Evolutionary conservation across 2,888 invertebrate species (phyloP), one percentile per base, ranked within the genome.

Genomic region (Eilema sororculum): DNA sequence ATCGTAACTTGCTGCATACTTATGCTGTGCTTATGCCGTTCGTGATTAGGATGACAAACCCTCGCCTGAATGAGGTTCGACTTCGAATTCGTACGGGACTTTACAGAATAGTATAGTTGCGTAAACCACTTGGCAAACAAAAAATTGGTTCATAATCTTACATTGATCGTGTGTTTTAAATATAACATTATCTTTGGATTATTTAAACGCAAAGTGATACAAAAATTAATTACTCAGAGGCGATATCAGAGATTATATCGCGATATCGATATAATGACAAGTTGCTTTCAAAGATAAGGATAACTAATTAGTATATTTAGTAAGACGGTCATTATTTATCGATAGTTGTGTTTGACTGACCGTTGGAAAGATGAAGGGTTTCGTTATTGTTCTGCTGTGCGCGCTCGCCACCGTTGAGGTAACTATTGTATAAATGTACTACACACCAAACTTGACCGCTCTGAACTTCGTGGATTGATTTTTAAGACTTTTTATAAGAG

Each of bases 331-430:
- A 77, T 82, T 80, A 78, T 67, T 81, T 69, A 72, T 60, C 70
- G 78, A 73, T 71, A 73, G 67, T 78, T 68, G 78, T 85, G 81
- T 86, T n/a, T 28, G 69, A 69, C 67, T 70, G 78, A 79, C 73
- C 71, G 75, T 83, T 77, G 76, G 78, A 79, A 90, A 81, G 62
- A 95, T 95, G 94, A 95, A 94, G 89, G 88, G 85, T 71, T 86
- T 93, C 57, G 90, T 86, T 73, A 74, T 94, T 72, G 78, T 91
- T 78, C 73, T 94, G 41, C 81, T 94, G 85, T 91, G 89, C 80
- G 86, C 87, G n/a, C 83, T 91, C 20, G 93, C 86, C 61, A 89
- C 89, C 57, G 91, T 87, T 2, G 93, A 93, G 91, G 94, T 94
- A 82, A 22, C n/a, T 52, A 67, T 65, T 61, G 8, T 5, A 33